Conservation (phyloP, 2,888 invertebrate species). For the Clunio marinus region DNA sequence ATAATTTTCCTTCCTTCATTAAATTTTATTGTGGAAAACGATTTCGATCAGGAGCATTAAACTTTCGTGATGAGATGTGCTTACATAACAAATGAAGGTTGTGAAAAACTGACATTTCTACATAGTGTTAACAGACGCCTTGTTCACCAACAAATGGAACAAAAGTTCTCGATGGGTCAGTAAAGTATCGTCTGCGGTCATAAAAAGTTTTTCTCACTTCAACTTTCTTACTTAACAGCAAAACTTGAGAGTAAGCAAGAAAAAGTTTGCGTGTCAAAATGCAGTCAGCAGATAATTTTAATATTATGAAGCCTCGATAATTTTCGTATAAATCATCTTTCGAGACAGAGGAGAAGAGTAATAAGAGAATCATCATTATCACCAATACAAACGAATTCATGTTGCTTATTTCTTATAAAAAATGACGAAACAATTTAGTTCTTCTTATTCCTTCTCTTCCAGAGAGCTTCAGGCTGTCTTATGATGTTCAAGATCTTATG, state of each 20-base stretch:
- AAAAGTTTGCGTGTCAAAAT: conserved; percentile 32
- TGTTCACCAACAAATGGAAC: too few species aligned
- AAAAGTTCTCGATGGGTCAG: too few species aligned
- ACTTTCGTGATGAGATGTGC: too few species aligned
- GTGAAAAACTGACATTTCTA: too few species aligned
- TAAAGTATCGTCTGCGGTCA: too few species aligned
- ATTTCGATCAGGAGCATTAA: neutral
- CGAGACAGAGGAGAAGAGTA: neutral
- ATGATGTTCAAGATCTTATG: too few species aligned
- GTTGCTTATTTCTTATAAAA: neutral
- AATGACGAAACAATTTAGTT: neutral
- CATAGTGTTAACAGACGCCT: too few species aligned
- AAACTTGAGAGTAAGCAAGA: neutral
- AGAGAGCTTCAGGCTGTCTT: too few species aligned
- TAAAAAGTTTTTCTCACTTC: too few species aligned
- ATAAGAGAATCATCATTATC: conserved; percentile 4
- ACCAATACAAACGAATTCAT: neutral
- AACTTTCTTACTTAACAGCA: too few species aligned
- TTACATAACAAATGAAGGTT: too few species aligned
- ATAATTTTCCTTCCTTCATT: conserved; percentile 1
- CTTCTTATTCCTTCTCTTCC: too few species aligned
- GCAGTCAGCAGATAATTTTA: conserved; percentile 13
- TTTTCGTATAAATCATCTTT: conserved; percentile 19
- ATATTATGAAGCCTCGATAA: neutral
- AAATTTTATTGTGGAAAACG: neutral